Evolutionary conservation across 2,888 invertebrate species (phyloP).

Genomic region (Archips crataeganus): DNA sequence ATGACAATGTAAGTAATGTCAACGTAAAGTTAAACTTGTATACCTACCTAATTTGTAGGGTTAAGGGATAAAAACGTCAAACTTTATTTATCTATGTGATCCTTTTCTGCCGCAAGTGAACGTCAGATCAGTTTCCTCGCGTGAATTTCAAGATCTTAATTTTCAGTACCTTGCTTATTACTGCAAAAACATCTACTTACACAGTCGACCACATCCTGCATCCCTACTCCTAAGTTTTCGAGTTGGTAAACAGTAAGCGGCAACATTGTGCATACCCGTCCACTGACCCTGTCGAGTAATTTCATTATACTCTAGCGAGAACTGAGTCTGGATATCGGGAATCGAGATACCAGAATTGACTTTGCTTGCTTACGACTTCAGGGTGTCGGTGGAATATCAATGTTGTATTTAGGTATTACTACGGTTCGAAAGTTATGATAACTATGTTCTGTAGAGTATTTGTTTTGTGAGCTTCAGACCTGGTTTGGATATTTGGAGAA

Average conservation of each 20-base stretch:
- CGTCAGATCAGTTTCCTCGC: too few relatives aligned
- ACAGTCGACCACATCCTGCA: conserved; percentile 12
- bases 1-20: too few relatives aligned
- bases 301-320: conserved; percentile 34
- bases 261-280: conserved; percentile 32
- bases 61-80: too few relatives aligned
- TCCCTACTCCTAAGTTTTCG: background rate
- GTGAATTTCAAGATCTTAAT: too few relatives aligned
- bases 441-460: background rate
- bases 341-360: conserved; percentile 19
- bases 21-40: too few relatives aligned
- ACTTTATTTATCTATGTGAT: too few relatives aligned
- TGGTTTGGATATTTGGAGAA: background rate
- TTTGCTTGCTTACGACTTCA: conserved; percentile 31
- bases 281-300: conserved; percentile 30
- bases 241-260: conserved; percentile 29
- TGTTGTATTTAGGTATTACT: background rate
- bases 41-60: too few relatives aligned
- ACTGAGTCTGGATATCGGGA: conserved; percentile 24
- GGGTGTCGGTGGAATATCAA: conserved; percentile 12
- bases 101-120: too few relatives aligned
- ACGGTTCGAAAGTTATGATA: background rate
- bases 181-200: background rate
- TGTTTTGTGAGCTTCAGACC: background rate
- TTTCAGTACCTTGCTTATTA: background rate